These are phyloP conservation scores for Tuberolachnus salignus DNA, from an alignment of 2,888 invertebrate genomes.

Conservation along the genomic window DNA sequence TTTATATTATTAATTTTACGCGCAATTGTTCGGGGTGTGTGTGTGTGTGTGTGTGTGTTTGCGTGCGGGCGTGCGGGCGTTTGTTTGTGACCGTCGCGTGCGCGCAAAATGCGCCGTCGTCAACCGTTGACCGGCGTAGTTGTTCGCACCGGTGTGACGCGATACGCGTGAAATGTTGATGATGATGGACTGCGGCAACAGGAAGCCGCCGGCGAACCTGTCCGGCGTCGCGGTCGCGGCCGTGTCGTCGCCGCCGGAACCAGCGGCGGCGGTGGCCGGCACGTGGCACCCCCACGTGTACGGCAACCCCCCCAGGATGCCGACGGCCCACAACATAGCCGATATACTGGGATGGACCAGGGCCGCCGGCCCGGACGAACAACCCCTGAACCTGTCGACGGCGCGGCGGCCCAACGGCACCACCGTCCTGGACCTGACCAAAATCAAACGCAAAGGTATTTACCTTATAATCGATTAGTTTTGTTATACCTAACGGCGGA, in stretches of 20 bases:
- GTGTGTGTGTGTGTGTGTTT: not conserved
- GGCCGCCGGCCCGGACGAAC: conserved; percentile 58
- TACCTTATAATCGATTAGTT: not conserved
- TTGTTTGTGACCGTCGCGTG: not conserved
- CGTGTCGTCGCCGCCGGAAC: conserved; percentile 23
- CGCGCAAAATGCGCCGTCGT: conserved; percentile 19
- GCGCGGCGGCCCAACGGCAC: conserved; percentile 56
- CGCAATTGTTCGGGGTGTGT: not conserved
- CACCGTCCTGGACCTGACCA: conserved; percentile 47
- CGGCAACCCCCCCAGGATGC: conserved; percentile 78
- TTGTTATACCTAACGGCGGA: not conserved
- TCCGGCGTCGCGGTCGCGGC: conserved; percentile 7
- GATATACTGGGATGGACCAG: conserved; percentile 75
- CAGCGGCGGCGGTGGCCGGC: conserved; percentile 34
- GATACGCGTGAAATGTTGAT: conserved; percentile 53
- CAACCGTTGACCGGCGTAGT: not conserved
- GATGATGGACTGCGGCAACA: conserved; percentile 55
- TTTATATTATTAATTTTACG: not conserved
- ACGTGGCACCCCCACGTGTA: conserved; percentile 92
- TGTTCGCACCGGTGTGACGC: conserved; percentile 9
- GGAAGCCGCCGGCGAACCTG: conserved; percentile 50
- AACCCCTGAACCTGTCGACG: conserved; percentile 62
- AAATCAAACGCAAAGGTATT: conserved; percentile 52
- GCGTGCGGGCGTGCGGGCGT: conserved; percentile 1
- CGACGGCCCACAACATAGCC: conserved; percentile 86